Evolutionary conservation across 2,113 vertebrate species (phyloP).

Genomic region (Motacilla alba): DNA sequence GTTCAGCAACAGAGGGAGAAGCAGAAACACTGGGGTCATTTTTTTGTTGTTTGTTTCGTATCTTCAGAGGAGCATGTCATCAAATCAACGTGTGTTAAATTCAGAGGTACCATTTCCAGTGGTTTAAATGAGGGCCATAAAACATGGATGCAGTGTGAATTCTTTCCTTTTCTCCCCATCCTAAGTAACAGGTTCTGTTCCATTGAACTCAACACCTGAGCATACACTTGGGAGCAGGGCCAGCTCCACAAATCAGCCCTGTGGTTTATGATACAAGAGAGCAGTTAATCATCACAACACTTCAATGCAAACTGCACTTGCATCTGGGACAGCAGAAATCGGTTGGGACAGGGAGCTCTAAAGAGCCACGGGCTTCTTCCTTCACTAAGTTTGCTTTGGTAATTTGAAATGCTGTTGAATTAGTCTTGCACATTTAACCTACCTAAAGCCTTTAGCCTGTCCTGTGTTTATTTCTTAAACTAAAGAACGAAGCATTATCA

Average conservation of each 20-base stretch:
- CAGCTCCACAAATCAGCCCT: not conserved
- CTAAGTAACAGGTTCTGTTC: not conserved
- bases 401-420: not conserved
- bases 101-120: not conserved
- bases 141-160: not conserved
- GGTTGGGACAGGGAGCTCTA: not conserved
- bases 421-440: not conserved
- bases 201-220: not conserved
- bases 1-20: not conserved
- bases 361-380: not conserved
- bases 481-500: not conserved
- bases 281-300: not conserved
- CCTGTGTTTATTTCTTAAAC: not conserved
- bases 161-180: not conserved
- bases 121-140: not conserved
- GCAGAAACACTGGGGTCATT: not conserved
- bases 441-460: not conserved
- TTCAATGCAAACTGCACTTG: not conserved
- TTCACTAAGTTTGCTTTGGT: not conserved
- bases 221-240: not conserved
- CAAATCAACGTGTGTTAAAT: not conserved
- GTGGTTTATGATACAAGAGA: not conserved
- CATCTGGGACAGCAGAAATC: not conserved
- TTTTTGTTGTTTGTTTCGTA: not conserved
- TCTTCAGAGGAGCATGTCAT: not conserved